Evolutionary conservation across 2,113 vertebrate genomes (phyloP).

Genomic region (Phodopus roborovskii): DNA sequence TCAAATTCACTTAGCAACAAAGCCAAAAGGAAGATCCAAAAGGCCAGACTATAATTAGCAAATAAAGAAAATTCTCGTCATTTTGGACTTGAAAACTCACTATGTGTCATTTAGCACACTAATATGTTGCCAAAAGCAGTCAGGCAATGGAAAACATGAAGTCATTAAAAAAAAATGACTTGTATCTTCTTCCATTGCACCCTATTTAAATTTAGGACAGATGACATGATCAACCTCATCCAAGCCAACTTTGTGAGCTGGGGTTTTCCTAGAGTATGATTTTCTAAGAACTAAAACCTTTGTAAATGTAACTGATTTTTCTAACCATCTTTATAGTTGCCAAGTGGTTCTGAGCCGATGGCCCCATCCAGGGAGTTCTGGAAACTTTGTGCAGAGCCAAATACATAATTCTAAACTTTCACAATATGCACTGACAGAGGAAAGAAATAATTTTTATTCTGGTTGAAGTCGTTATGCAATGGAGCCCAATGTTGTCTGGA

Average conservation of each 20-base stretch:
- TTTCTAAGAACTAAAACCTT: conserved; percentile 77
- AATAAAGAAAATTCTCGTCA: conserved; percentile 9
- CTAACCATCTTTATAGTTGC: conserved; percentile 45
- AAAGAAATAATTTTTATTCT: conserved; percentile 48
- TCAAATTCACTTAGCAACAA: conserved; percentile 23
- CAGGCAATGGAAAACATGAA: conserved; percentile 63
- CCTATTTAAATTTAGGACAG: conserved; percentile 73
- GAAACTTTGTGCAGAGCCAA: conserved; percentile 56
- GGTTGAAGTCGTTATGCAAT: neutral
- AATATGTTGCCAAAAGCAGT: conserved; percentile 62
- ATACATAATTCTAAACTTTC: conserved; percentile 57
- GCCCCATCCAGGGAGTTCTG: conserved; percentile 34
- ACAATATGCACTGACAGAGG: conserved; percentile 53
- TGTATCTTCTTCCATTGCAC: conserved; percentile 18
- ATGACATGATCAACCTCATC: conserved; percentile 53
- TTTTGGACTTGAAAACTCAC: conserved; percentile 56
- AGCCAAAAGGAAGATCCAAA: conserved; percentile 55
- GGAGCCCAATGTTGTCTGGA: neutral
- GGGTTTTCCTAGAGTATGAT: conserved; percentile 47
- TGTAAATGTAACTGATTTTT: conserved; percentile 51
- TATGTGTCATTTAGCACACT: conserved; percentile 44
- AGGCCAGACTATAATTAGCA: conserved; percentile 55
- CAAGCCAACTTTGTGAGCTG: conserved; percentile 22
- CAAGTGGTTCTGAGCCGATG: conserved; percentile 66
- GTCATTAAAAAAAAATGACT: neutral